A percentile compares a stretch with the other conserved stretches of the same genome.
Conservation (phyloP, 2,797 vertebrate genomes). For the Decapterus maruadsi region DNA sequence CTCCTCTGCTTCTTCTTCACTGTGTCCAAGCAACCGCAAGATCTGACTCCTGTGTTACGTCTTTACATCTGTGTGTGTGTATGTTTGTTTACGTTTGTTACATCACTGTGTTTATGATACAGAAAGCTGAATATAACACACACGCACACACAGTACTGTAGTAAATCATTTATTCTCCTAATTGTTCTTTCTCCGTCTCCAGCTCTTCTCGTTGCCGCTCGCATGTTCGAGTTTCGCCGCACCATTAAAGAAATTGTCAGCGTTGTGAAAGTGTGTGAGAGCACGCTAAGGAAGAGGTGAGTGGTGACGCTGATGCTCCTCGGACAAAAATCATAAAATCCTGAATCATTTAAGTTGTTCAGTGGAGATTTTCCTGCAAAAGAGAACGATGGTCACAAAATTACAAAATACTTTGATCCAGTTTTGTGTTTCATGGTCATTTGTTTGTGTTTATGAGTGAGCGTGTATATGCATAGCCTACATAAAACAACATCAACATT, state of each 20-base stretch:
- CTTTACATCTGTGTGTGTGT: too few species aligned
- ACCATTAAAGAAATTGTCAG: conserved; percentile 94
- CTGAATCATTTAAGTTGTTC: too few species aligned
- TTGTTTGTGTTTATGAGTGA: not conserved
- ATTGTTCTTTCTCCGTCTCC: conserved; percentile 36
- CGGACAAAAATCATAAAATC: too few species aligned
- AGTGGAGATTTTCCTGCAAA: too few species aligned
- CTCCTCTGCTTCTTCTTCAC: not conserved
- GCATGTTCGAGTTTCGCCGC: conserved; percentile 95
- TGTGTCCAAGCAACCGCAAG: not conserved
- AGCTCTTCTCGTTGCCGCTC: conserved; percentile 96
- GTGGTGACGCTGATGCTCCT: conserved; percentile 21
- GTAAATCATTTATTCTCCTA: too few species aligned
- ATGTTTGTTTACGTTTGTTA: not conserved
- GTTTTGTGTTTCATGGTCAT: too few species aligned
- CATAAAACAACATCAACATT: too few species aligned
- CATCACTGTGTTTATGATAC: not conserved
- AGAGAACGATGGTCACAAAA: too few species aligned
- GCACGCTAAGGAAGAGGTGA: conserved; percentile 91
- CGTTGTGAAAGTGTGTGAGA: conserved; percentile 98
- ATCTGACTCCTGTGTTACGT: not conserved
- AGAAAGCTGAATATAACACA: not conserved
- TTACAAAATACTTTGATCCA: too few species aligned
- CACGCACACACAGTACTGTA: too few species aligned
- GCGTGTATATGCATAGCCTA: too few species aligned